phyloP scores from a whole-genome alignment of 1,140 invertebrate species.

The Saccostrea echinata region DNA sequence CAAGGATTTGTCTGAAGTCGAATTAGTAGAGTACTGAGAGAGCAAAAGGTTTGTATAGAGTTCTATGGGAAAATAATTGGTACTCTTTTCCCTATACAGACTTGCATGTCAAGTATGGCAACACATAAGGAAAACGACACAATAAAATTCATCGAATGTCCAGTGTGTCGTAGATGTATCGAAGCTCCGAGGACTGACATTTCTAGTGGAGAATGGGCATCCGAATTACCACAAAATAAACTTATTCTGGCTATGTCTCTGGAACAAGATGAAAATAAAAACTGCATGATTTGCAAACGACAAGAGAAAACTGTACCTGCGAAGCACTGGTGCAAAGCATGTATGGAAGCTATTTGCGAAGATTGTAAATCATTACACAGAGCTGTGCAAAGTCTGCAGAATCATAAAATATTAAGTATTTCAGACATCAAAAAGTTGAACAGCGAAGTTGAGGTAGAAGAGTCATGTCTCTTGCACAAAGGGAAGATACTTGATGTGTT shows the following conservation, averaged over 20 bases:
- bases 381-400: background rate
- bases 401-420: background rate
- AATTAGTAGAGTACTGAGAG: too few species aligned
- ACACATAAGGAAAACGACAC: background rate
- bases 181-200: background rate
- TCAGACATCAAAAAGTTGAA: background rate
- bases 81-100: too few species aligned
- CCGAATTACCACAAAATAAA: background rate
- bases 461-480: background rate
- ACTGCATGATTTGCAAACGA: background rate
- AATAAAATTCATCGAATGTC: background rate
- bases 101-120: background rate
- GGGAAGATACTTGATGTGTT: background rate
- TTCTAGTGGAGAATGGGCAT: background rate
- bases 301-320: background rate
- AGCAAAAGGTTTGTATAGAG: too few species aligned
- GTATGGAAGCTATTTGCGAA: too few species aligned
- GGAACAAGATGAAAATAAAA: background rate
- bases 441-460: background rate
- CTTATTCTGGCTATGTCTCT: background rate
- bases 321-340: background rate
- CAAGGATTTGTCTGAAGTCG: too few species aligned
- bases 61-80: too few species aligned
- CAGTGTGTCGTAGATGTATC: background rate
- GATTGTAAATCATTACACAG: background rate